Conservation (phyloP, 2,113 vertebrate species). For the Aythya baeri region DNA sequence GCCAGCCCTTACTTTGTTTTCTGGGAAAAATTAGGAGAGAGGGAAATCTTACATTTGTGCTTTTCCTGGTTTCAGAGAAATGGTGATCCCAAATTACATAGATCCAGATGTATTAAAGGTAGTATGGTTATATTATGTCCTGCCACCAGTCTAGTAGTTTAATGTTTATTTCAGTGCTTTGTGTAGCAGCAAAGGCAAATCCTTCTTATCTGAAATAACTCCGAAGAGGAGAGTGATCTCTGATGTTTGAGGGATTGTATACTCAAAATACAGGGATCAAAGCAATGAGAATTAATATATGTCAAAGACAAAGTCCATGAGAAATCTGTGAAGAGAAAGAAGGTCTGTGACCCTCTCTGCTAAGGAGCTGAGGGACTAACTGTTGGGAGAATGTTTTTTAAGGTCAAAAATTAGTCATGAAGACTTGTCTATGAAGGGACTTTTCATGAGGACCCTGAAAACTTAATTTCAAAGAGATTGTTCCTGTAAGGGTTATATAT, state of each 20-base stretch:
- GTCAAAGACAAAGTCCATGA: background rate
- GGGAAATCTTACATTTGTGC: background rate
- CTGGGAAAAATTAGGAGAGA: background rate
- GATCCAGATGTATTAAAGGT: background rate
- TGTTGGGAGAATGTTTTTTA: background rate
- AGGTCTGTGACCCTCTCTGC: background rate
- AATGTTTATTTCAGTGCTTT: background rate
- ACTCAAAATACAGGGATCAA: background rate
- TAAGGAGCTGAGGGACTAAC: background rate
- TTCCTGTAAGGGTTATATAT: background rate
- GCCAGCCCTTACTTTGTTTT: background rate
- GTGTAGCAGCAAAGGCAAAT: background rate
- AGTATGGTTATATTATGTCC: background rate
- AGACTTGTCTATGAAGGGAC: background rate
- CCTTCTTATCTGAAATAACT: background rate
- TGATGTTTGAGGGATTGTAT: background rate
- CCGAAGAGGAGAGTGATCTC: background rate
- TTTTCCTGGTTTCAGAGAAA: background rate
- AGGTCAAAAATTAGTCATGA: background rate
- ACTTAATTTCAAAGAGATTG: background rate
- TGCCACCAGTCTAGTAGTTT: background rate
- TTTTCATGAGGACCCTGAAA: background rate
- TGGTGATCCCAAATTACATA: background rate
- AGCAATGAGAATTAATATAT: background rate
- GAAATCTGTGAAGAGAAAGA: background rate